A percentile compares a stretch with the other conserved stretches of the same genome.
Evolutionary conservation across 2,113 vertebrate species (phyloP).

Genomic region (Nyctibius bracteatus): DNA sequence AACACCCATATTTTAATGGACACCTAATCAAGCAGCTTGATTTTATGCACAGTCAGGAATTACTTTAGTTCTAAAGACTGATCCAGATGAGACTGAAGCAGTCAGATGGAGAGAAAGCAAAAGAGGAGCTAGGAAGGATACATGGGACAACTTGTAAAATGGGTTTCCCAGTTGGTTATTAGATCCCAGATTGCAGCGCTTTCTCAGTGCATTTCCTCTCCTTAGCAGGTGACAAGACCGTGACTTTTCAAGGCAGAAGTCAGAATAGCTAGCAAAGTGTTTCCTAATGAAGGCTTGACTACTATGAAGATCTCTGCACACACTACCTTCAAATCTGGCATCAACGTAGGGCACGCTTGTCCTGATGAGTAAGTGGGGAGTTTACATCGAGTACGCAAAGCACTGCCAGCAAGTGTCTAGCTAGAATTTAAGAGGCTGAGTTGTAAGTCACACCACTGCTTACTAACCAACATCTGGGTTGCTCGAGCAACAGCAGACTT

Average conservation of each 20-base stretch:
- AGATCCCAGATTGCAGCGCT: not conserved
- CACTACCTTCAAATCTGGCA: not conserved
- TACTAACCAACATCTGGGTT: not conserved
- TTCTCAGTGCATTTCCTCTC: not conserved
- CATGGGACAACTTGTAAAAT: not conserved
- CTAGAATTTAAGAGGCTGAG: not conserved
- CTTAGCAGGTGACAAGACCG: not conserved
- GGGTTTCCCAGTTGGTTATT: not conserved
- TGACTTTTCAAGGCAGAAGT: not conserved
- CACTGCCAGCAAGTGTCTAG: not conserved
- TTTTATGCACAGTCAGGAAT: not conserved
- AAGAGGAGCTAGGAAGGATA: not conserved
- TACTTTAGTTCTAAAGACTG: not conserved
- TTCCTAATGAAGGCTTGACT: not conserved
- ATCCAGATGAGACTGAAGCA: not conserved
- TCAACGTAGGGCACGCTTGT: rapidly evolving
- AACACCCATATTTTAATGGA: not conserved
- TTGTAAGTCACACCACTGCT: not conserved
- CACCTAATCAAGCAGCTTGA: not conserved
- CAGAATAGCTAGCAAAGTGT: not conserved
- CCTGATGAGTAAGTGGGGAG: not conserved
- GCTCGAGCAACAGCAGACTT: not conserved
- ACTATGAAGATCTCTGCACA: not conserved
- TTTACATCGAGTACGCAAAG: not conserved
- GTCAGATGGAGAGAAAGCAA: not conserved